Percentiles rank a stretch among this genome's conserved stretches.
Evolutionary conservation across 2,888 invertebrate genomes (phyloP).

Genomic region (Gymnoscelis rufifasciata): DNA sequence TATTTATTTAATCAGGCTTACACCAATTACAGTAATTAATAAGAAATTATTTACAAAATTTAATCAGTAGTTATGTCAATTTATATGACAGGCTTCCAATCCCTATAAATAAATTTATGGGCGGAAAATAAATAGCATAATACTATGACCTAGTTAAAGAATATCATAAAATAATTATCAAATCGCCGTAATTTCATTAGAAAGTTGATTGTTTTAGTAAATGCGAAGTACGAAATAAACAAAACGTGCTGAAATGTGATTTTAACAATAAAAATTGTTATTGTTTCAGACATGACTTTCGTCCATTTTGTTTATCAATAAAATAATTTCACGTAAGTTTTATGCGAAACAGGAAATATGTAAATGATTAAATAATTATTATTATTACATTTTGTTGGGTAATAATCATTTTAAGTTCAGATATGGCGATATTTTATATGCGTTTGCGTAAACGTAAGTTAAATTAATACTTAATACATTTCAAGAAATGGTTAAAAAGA

Average conservation of each 20-base stretch:
- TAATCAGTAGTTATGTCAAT: too few species aligned
- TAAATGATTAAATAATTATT: conserved; percentile 7
- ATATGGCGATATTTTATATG: too few species aligned
- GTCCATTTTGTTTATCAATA: conserved; percentile 16
- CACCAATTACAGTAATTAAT: too few species aligned
- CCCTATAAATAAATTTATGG: neutral
- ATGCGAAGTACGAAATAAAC: conserved; percentile 22
- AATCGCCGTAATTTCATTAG: neutral
- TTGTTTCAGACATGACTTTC: conserved; percentile 15
- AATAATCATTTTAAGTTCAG: too few species aligned
- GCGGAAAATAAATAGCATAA: neutral
- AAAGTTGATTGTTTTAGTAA: conserved; percentile 12
- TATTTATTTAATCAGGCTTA: too few species aligned
- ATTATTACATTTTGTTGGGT: too few species aligned
- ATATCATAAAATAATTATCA: too few species aligned
- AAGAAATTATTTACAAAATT: too few species aligned
- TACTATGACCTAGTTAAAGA: too few species aligned
- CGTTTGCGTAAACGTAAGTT: too few species aligned
- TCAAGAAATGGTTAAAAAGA: too few species aligned
- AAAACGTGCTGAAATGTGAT: conserved; percentile 27
- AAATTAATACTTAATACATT: too few species aligned
- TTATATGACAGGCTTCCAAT: neutral
- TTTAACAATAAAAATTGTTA: conserved; percentile 9
- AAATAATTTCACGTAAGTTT: conserved; percentile 13
- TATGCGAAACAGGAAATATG: neutral